These are phyloP conservation scores for Motacilla alba DNA, from an alignment of 2,113 vertebrate species.

Conservation along the genomic window DNA sequence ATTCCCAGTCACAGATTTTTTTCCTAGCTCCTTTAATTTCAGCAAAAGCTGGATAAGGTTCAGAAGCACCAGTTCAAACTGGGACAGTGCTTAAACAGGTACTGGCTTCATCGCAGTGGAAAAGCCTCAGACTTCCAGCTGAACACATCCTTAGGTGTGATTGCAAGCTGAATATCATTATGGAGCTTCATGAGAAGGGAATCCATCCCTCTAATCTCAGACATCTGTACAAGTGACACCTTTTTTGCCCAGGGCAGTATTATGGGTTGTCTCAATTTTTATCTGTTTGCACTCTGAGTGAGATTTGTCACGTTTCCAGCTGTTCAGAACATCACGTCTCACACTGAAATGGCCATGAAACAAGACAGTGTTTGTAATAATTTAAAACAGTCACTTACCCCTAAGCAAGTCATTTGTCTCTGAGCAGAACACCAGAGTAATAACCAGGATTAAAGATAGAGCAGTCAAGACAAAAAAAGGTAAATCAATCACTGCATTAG, in stretches of 20 bases:
- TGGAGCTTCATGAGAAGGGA: neutral
- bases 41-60: neutral
- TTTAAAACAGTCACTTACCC: slow-evolving; percentile 52
- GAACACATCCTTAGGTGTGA: neutral
- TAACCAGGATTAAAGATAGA: slow-evolving; percentile 60
- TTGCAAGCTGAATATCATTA: neutral
- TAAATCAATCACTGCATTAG: slow-evolving; percentile 67
- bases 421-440: neutral
- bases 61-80: neutral
- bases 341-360: slow-evolving; percentile 9
- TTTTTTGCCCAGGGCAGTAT: neutral
- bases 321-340: neutral
- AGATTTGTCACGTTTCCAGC: slow-evolving; percentile 27
- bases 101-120: neutral
- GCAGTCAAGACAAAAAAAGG: slow-evolving; percentile 58
- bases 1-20: neutral
- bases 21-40: neutral
- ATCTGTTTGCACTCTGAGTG: neutral
- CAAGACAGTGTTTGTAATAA: slow-evolving; percentile 36
- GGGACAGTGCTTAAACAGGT: neutral
- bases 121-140: neutral
- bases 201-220: neutral
- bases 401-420: slow-evolving; percentile 47
- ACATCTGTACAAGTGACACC: neutral
- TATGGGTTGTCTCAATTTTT: slow-evolving; percentile 2